Evolutionary conservation across 2,113 vertebrate species (phyloP).

Genomic region (Grallaria varia): DNA sequence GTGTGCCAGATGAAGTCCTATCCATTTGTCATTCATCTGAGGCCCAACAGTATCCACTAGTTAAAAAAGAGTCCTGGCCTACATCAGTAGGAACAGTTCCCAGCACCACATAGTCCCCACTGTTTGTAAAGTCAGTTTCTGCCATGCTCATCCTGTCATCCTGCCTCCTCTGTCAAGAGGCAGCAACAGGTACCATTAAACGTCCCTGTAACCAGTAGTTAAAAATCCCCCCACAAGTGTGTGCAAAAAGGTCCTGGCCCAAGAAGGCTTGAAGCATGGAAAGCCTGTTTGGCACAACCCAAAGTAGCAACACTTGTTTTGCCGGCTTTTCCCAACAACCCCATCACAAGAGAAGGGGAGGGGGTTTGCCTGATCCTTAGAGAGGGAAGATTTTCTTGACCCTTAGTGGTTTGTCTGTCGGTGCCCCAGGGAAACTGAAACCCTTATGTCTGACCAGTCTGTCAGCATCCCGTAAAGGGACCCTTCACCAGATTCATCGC

Average conservation of each 20-base stretch:
- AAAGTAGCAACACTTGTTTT: neutral
- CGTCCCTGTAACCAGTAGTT: neutral
- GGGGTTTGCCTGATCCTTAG: no score
- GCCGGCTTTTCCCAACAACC: neutral
- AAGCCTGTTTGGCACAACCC: neutral
- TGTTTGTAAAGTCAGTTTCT: neutral
- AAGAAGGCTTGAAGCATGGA: neutral
- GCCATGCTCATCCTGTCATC: neutral
- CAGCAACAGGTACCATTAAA: neutral
- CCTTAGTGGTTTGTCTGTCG: no score
- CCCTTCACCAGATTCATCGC: no score
- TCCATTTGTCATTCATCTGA: neutral
- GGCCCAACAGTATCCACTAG: neutral
- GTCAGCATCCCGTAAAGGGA: no score
- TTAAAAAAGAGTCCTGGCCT: neutral
- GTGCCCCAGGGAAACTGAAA: no score
- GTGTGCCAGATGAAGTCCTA: neutral
- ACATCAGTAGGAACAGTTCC: neutral
- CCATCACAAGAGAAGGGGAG: no score
- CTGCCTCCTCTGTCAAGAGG: neutral
- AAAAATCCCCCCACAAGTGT: neutral
- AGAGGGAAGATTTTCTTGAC: no score
- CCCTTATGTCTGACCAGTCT: no score
- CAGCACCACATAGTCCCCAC: accelerated
- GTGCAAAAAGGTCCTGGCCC: neutral